These are phyloP conservation scores for Disparrhopalites patrizii DNA, from an alignment of 2,888 invertebrate species.

Conservation along the genomic window DNA sequence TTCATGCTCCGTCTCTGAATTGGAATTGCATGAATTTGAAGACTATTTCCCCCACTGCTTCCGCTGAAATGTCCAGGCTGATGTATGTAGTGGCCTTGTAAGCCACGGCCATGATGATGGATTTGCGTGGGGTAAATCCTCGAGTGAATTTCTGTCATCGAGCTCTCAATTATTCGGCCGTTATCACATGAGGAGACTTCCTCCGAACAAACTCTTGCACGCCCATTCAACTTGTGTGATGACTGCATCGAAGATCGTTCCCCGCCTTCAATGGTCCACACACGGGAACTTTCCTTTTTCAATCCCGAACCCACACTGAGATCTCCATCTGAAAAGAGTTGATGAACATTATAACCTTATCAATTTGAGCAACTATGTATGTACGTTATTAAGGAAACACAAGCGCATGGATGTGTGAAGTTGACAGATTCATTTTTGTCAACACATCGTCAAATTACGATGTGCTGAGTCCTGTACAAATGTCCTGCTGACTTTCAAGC, in stretches of 20 bases:
- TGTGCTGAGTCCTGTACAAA: no score
- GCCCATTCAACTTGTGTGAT: constrained; percentile 28
- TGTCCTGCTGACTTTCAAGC: no score
- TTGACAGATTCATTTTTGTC: no score
- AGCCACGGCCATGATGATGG: neutral
- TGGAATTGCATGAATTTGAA: constrained; percentile 18
- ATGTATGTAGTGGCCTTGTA: constrained; percentile 2
- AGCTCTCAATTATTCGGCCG: constrained; percentile 25
- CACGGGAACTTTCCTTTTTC: constrained; percentile 35
- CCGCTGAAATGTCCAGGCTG: neutral
- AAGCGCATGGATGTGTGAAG: no score
- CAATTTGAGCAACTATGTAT: no score
- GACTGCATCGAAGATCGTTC: constrained; percentile 7
- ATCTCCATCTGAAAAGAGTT: constrained; percentile 28
- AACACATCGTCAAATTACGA: no score
- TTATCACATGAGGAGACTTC: constrained; percentile 15
- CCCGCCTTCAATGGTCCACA: constrained; percentile 46
- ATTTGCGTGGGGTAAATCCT: constrained; percentile 21
- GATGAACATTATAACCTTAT: no score
- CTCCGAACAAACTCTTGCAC: constrained; percentile 18
- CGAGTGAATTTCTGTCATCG: constrained; percentile 25
- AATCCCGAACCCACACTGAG: neutral
- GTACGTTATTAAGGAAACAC: no score
- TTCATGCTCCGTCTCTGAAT: constrained; percentile 24
- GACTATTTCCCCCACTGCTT: constrained; percentile 17